Percentiles rank a stretch among this genome's conserved stretches.
Conservation (phyloP, 2,888 invertebrate genomes). For the Sarcophaga carnaria region DNA sequence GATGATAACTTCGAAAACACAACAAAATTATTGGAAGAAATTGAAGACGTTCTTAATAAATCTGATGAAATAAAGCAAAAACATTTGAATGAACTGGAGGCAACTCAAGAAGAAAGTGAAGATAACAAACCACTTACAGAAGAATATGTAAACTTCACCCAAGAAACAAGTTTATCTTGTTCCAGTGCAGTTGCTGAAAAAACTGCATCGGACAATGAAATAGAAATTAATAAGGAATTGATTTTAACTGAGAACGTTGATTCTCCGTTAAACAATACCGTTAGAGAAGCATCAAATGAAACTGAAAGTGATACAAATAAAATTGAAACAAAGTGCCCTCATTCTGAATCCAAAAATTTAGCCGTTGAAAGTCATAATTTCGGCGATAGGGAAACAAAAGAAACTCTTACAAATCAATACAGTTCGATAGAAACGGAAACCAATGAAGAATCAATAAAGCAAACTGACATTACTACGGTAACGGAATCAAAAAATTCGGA, state of each 20-base stretch:
- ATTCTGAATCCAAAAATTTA: no score
- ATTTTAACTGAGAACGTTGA: not conserved
- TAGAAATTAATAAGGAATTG: not conserved
- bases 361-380: not conserved
- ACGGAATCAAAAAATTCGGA: not conserved
- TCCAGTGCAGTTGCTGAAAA: not conserved
- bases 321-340: not conserved
- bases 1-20: constrained; percentile 44
- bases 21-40: constrained; percentile 69
- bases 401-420: not conserved
- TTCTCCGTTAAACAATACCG: not conserved
- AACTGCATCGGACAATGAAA: not conserved
- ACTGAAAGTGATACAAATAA: not conserved
- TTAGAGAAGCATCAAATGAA: not conserved
- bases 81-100: constrained; percentile 42
- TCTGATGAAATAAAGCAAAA: constrained; percentile 71
- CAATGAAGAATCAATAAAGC: not conserved
- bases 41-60: constrained; percentile 72
- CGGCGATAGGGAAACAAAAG: not conserved
- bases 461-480: not conserved
- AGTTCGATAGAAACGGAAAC: no score
- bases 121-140: constrained; percentile 44
- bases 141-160: constrained; percentile 50
- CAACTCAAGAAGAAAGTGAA: not conserved
- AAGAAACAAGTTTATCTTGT: not conserved